Conservation (phyloP, 2,888 invertebrate species). For the Amiota communis region DNA sequence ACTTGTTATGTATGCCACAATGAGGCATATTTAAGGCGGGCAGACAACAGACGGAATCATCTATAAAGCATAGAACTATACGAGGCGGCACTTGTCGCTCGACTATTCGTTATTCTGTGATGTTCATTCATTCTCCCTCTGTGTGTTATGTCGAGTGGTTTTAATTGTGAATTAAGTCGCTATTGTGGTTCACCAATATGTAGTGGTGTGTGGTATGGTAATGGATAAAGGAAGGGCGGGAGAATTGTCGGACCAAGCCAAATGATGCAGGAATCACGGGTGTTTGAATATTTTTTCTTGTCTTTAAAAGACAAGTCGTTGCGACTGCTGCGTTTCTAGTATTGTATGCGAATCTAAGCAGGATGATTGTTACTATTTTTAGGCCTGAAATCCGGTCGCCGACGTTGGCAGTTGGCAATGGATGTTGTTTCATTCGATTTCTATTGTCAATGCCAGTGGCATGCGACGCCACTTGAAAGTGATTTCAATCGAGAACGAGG, state of each 20-base stretch:
- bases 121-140: constrained; percentile 27
- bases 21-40: constrained; percentile 37
- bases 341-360: constrained; percentile 46
- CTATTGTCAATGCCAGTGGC: constrained; percentile 63
- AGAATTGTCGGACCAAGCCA: too few relatives aligned
- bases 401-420: constrained; percentile 23
- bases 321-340: not conserved
- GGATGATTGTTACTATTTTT: constrained; percentile 64
- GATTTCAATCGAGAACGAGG: not conserved
- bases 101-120: not conserved
- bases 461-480: constrained; percentile 26
- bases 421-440: constrained; percentile 55
- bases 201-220: not conserved
- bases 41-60: not conserved
- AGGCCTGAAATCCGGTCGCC: constrained; percentile 26
- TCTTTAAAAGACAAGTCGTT: constrained; percentile 43
- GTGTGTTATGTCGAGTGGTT: constrained; percentile 61
- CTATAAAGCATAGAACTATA: not conserved
- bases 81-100: constrained; percentile 7
- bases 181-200: constrained; percentile 62
- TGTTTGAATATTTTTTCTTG: constrained; percentile 15
- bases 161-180: constrained; percentile 72
- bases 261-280: constrained; percentile 18
- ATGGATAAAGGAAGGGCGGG: not conserved
- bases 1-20: constrained; percentile 32